Conservation (phyloP, 2,888 invertebrate species). For the Harmothoe impar region DNA sequence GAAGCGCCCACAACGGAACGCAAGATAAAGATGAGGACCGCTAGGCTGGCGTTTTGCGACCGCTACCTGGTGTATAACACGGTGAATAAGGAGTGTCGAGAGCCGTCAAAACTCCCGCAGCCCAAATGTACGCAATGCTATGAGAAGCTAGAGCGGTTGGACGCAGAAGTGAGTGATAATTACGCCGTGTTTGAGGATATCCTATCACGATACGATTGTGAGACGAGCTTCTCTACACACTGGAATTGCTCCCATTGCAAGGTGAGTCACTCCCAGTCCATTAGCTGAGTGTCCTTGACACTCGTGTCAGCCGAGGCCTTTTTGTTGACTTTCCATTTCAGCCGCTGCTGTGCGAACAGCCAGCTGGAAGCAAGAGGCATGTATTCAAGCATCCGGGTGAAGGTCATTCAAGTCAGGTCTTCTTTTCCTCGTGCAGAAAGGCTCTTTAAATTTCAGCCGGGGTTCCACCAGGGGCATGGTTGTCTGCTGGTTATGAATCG, state of each 20-base stretch:
- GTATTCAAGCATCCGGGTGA: too few species aligned
- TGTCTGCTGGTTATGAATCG: too few species aligned
- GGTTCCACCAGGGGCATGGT: too few species aligned
- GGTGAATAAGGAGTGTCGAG: background rate
- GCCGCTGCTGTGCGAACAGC: too few species aligned
- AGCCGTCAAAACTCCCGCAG: background rate
- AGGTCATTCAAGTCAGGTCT: too few species aligned
- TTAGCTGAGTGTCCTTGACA: too few species aligned
- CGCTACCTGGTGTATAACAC: conserved; percentile 36
- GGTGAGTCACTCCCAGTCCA: conserved; percentile 14
- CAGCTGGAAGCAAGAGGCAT: too few species aligned
- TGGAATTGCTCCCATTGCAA: conserved; percentile 52
- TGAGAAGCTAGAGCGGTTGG: background rate
- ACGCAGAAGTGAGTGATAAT: conserved; percentile 28
- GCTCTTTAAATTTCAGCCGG: too few species aligned
- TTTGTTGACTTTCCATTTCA: too few species aligned
- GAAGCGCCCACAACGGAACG: background rate
- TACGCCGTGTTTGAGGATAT: conserved; percentile 54
- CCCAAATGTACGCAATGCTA: background rate
- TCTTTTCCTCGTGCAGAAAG: too few species aligned
- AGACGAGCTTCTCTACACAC: conserved; percentile 41
- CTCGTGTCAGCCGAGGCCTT: too few species aligned
- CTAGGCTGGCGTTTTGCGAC: conserved; percentile 40
- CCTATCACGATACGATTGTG: conserved; percentile 48
- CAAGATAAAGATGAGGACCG: background rate